Conservation (phyloP, 1,140 invertebrate species). For the Drosophila simulans region DNA sequence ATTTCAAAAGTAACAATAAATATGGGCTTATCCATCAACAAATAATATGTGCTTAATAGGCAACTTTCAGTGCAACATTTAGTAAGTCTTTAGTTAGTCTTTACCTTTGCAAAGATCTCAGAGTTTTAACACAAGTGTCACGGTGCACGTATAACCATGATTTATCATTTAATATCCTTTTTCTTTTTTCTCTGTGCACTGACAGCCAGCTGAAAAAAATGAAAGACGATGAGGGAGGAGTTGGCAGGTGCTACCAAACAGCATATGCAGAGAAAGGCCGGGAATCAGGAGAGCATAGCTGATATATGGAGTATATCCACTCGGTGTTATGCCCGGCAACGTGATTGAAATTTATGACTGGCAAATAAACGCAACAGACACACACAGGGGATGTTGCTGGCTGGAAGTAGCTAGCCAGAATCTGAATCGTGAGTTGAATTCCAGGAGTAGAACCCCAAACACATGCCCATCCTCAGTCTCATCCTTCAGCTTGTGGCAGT, state of each 20-base stretch:
- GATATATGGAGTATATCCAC: conserved; percentile 71
- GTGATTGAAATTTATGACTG: conserved; percentile 83
- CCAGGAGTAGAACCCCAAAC: neutral
- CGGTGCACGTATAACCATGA: neutral
- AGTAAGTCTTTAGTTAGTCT: neutral
- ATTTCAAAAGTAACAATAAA: neutral
- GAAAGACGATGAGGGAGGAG: conserved; percentile 23
- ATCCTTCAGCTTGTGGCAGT: conserved; percentile 1
- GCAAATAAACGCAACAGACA: conserved; percentile 68
- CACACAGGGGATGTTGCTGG: conserved; percentile 19
- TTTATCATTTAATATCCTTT: conserved; percentile 14
- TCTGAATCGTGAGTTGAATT: conserved; percentile 64
- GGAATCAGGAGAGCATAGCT: conserved; percentile 54
- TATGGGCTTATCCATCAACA: neutral
- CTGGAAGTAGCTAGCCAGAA: conserved; percentile 5
- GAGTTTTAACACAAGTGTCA: too few species aligned
- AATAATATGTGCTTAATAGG: too few species aligned
- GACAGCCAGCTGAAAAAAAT: neutral
- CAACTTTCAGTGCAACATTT: neutral
- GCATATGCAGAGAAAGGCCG: conserved; percentile 56
- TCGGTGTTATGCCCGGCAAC: conserved; percentile 77
- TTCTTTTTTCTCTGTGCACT: conserved; percentile 4
- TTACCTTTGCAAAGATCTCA: neutral
- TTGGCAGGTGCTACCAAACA: conserved; percentile 42
- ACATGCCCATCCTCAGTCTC: neutral